phyloP scores from a whole-genome alignment of 2,797 vertebrate genomes.

The Percopsis omiscomaycus region DNA sequence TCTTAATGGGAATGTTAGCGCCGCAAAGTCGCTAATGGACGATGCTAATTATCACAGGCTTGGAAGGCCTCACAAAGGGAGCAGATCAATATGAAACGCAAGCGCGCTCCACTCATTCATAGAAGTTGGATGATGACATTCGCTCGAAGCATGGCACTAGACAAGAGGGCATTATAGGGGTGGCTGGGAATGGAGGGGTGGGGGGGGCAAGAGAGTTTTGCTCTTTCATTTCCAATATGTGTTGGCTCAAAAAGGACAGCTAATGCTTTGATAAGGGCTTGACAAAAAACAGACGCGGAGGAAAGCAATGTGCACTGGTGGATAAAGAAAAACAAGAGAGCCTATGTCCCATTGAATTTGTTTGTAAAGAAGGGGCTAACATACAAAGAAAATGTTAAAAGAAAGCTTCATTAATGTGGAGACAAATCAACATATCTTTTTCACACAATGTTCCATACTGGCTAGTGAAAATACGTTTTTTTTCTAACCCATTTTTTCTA shows the following conservation, averaged over 20 bases:
- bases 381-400: constrained; percentile 34
- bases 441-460: neutral
- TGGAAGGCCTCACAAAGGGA: constrained; percentile 76
- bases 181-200: constrained; percentile 37
- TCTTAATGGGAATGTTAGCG: constrained; percentile 81
- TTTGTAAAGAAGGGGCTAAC: constrained; percentile 50
- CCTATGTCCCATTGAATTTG: constrained; percentile 44
- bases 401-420: constrained; percentile 33
- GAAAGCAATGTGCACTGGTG: constrained; percentile 48
- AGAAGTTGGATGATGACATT: constrained; percentile 73
- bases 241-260: constrained; percentile 67
- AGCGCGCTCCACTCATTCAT: constrained; percentile 66
- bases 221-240: constrained; percentile 68
- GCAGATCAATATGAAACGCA: constrained; percentile 78
- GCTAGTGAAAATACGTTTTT: neutral
- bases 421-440: constrained; percentile 8
- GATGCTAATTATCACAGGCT: constrained; percentile 81
- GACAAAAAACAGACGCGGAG: constrained; percentile 51
- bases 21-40: constrained; percentile 82
- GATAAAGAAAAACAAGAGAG: constrained; percentile 57
- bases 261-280: constrained; percentile 69
- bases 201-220: constrained; percentile 59
- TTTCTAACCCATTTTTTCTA: neutral
- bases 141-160: constrained; percentile 62
- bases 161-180: constrained; percentile 64